These are phyloP conservation scores for Cartodere bifasciata DNA, from an alignment of 2,888 invertebrate genomes.

Conservation along the genomic window DNA sequence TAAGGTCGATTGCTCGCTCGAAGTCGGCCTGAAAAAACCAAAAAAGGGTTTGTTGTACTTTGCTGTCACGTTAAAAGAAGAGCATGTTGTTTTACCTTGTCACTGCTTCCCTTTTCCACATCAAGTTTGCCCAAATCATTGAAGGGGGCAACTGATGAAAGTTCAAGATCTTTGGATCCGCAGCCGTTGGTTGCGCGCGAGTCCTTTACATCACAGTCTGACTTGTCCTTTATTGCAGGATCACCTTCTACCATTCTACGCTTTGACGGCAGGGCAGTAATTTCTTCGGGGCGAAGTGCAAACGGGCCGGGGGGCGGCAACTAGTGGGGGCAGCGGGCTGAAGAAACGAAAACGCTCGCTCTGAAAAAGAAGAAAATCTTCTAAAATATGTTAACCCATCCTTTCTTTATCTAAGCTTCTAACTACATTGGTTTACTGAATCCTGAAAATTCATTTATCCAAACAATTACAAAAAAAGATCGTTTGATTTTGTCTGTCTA, in stretches of 20 bases:
- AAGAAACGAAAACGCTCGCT: conserved; percentile 24
- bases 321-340: conserved; percentile 30
- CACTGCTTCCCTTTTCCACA: conserved; percentile 50
- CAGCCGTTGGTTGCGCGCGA: conserved; percentile 66
- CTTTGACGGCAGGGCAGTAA: conserved; percentile 23
- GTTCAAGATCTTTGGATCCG: conserved; percentile 51
- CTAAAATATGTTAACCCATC: conserved; percentile 11
- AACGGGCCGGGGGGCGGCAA: conserved; percentile 24
- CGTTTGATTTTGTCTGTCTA: too few species aligned
- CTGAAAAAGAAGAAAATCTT: too few species aligned
- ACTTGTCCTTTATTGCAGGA: conserved; percentile 55
- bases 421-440: too few species aligned
- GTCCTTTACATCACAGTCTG: conserved; percentile 81
- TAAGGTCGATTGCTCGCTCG: conserved; percentile 76
- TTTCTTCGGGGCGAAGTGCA: conserved; percentile 17
- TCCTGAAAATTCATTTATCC: too few species aligned
- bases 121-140: conserved; percentile 34
- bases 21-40: too few species aligned
- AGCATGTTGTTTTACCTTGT: too few species aligned
- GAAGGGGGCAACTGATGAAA: conserved; percentile 22
- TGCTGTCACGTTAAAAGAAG: too few species aligned
- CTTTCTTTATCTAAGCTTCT: not conserved
- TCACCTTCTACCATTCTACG: conserved; percentile 89
- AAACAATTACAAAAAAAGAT: too few species aligned
- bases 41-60: too few species aligned